Conservation (phyloP, 2,113 vertebrate species). For the Caranx melampygus region DNA sequence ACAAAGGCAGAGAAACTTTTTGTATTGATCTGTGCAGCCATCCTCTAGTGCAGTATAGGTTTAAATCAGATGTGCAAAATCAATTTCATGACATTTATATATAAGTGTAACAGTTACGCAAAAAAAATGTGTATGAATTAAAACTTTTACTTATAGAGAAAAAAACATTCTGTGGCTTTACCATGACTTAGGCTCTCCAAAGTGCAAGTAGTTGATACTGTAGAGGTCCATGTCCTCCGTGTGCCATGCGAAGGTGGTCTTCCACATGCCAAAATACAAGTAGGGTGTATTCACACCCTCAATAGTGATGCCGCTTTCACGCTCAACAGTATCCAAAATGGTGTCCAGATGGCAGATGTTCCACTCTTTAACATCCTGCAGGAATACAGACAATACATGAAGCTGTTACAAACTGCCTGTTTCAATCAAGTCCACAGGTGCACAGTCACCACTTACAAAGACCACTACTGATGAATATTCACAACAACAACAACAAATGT, state of each 20-base stretch:
- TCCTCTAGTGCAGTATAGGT: neutral
- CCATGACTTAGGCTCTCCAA: constrained; percentile 98
- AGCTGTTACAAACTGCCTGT: neutral
- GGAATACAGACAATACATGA: neutral
- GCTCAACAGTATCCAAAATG: constrained; percentile 94
- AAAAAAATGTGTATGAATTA: neutral
- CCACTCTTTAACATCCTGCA: constrained; percentile 90
- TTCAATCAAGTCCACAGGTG: neutral
- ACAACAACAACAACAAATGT: too few relatives aligned
- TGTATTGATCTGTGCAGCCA: neutral
- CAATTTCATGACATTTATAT: neutral
- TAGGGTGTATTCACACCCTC: constrained; percentile 98
- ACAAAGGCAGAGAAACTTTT: neutral
- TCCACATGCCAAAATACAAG: constrained; percentile 99
- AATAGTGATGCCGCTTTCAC: constrained; percentile 95
- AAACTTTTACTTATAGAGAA: neutral
- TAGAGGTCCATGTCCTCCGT: constrained; percentile 99
- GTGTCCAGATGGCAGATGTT: constrained; percentile 93
- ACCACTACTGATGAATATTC: neutral
- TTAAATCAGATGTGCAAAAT: neutral
- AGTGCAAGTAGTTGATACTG: constrained; percentile 98
- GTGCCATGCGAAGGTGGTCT: constrained; percentile 99
- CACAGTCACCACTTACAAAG: neutral
- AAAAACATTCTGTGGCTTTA: constrained; percentile 71
- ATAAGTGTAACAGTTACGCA: neutral